phyloP scores from a whole-genome alignment of 1,140 invertebrate genomes.

The Heterodera schachtii region DNA sequence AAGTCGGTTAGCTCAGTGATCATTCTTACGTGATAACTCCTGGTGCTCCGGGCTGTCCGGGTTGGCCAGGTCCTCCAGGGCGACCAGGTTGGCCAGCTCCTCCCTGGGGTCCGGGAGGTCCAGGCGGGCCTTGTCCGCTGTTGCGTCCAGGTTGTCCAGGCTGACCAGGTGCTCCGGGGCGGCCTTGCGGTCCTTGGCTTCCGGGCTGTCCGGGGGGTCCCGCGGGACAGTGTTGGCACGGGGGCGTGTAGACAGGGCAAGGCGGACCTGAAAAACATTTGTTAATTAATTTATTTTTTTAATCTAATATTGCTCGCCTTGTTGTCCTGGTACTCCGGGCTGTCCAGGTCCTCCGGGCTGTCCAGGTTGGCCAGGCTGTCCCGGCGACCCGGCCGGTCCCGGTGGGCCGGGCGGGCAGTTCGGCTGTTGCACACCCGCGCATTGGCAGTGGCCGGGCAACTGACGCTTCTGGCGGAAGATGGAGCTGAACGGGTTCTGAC shows the following conservation, averaged over 20 bases:
- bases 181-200: constrained; percentile 34
- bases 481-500: constrained; percentile 54
- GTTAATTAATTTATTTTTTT: not conserved
- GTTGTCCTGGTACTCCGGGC: constrained; percentile 28
- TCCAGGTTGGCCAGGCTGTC: constrained; percentile 12
- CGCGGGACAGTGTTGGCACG: constrained; percentile 32
- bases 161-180: constrained; percentile 24
- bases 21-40: constrained; percentile 18
- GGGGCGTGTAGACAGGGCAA: constrained; percentile 28
- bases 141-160: constrained; percentile 24
- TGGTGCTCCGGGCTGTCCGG: constrained; percentile 30
- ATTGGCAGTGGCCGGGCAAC: constrained; percentile 48
- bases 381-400: constrained; percentile 6
- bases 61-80: constrained; percentile 40
- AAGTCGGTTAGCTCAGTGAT: not conserved
- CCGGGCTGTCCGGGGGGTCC: constrained; percentile 28
- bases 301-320: not conserved
- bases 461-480: constrained; percentile 57
- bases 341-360: constrained; percentile 15
- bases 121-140: constrained; percentile 31
- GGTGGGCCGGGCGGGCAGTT: constrained; percentile 40
- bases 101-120: constrained; percentile 29
- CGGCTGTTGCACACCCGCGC: constrained; percentile 21
- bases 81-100: constrained; percentile 19
- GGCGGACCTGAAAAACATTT: constrained; percentile 16